These are phyloP conservation scores for Galagoides demidoff DNA, from an alignment of 2,797 vertebrate species.

Conservation along the genomic window DNA sequence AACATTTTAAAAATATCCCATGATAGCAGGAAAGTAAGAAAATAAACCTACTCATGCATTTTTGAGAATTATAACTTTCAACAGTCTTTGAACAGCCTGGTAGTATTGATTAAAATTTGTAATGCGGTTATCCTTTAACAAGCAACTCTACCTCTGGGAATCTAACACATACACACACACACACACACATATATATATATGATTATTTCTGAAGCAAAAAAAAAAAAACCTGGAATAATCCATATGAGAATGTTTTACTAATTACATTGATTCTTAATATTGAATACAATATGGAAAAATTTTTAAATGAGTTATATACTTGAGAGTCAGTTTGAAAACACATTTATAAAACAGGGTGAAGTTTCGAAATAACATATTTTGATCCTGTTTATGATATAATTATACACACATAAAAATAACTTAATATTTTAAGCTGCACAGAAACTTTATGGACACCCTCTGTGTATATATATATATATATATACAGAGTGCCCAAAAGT, in stretches of 20 bases:
- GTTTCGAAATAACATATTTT: constrained; percentile 18
- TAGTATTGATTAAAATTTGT: constrained; percentile 11
- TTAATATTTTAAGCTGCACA: too few relatives aligned
- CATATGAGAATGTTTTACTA: background rate
- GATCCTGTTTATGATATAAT: constrained; percentile 28
- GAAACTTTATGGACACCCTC: too few relatives aligned
- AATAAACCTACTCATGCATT: background rate
- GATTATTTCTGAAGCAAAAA: constrained; percentile 35
- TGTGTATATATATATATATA: too few relatives aligned
- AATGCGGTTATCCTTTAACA: background rate
- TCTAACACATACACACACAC: background rate
- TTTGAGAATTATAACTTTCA: background rate
- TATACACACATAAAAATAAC: background rate
- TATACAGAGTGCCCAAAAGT: too few relatives aligned
- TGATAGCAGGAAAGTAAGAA: background rate
- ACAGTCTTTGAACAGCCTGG: background rate
- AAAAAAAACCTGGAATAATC: background rate
- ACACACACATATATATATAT: background rate
- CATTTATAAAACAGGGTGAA: constrained; percentile 9
- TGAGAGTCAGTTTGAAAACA: background rate
- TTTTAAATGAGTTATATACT: constrained; percentile 26
- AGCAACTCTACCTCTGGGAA: background rate
- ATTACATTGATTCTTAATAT: constrained; percentile 5
- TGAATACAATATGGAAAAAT: background rate
- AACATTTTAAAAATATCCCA: constrained; percentile 16